Percentiles rank a stretch among this genome's conserved stretches.
phyloP scores from a whole-genome alignment of 2,888 invertebrate species.

The Glyphotaelius pellucidus region DNA sequence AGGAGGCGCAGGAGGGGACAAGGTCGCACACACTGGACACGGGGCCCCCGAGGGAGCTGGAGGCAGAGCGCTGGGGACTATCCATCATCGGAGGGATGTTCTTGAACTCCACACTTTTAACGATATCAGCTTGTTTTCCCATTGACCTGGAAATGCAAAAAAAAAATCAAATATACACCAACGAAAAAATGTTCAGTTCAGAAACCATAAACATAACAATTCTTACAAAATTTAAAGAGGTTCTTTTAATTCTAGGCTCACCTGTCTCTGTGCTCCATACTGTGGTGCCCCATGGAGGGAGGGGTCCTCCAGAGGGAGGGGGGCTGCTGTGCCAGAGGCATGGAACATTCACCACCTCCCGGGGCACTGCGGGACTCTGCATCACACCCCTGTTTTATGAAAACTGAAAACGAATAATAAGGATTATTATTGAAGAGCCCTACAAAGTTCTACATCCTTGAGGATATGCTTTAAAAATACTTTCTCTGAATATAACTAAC shows the following conservation, averaged over 20 bases:
- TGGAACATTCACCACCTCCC: conserved; percentile 73
- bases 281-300: conserved; percentile 68
- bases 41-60: conserved; percentile 57
- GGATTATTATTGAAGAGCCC: conserved; percentile 68
- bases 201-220: neutral
- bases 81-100: conserved; percentile 68
- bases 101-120: conserved; percentile 75
- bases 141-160: conserved; percentile 57
- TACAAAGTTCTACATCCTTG: neutral
- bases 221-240: neutral
- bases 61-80: conserved; percentile 68
- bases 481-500: too few species aligned
- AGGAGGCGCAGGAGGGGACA: conserved; percentile 68
- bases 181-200: neutral
- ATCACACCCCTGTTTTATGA: conserved; percentile 81
- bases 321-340: conserved; percentile 72
- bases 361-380: conserved; percentile 79
- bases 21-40: conserved; percentile 71
- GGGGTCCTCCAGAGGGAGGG: conserved; percentile 73
- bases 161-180: neutral
- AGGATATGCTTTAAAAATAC: neutral
- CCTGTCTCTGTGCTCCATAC: conserved; percentile 55
- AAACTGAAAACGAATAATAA: conserved; percentile 72
- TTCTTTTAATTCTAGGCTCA: neutral
- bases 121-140: conserved; percentile 73